These are phyloP conservation scores for Mus spicilegus DNA, from an alignment of 2,113 vertebrate species.

Conservation along the genomic window DNA sequence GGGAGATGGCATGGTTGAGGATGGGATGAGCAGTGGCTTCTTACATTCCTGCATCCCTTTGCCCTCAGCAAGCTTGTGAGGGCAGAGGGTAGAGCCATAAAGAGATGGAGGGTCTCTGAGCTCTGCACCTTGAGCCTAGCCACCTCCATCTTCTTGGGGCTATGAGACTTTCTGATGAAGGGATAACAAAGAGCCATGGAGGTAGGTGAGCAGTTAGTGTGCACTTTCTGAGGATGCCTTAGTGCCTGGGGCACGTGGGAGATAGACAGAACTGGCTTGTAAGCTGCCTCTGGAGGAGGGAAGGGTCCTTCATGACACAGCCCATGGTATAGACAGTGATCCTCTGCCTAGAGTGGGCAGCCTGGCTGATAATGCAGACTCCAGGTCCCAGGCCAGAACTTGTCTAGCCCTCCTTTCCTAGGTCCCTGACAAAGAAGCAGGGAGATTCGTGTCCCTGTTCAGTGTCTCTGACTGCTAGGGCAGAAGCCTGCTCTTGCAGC, in stretches of 20 bases:
- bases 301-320: not conserved
- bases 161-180: too few relatives aligned
- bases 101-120: not conserved
- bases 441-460: accelerated
- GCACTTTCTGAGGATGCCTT: not conserved
- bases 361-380: not conserved
- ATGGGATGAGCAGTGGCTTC: not conserved
- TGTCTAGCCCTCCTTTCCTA: not conserved
- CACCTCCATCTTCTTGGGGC: not conserved
- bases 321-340: not conserved
- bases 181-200: too few relatives aligned
- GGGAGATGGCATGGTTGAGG: not conserved
- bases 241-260: not conserved
- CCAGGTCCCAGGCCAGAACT: not conserved
- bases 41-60: not conserved
- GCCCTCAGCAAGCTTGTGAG: not conserved
- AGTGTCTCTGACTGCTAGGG: accelerated
- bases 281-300: not conserved
- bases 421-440: not conserved
- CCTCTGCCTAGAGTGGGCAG: not conserved
- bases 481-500: not conserved
- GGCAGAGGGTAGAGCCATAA: too few relatives aligned
- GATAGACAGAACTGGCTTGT: not conserved
- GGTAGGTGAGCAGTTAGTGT: not conserved
- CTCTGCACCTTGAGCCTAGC: not conserved